Evolutionary conservation across 2,888 invertebrate genomes (phyloP).

Genomic region (Rapana venosa): DNA sequence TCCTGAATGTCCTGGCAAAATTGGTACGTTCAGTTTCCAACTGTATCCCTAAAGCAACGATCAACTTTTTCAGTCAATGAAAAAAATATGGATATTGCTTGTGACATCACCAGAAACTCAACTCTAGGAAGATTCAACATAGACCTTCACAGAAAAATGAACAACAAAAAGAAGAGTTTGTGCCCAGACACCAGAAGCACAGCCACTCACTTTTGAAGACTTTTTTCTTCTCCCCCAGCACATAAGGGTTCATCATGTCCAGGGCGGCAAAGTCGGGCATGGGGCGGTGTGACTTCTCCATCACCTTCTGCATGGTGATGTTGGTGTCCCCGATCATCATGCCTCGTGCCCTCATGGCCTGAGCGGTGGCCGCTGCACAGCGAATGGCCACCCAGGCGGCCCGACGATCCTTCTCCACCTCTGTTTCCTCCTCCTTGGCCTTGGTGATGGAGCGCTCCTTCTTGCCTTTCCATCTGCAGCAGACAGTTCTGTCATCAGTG

Average conservation of each 20-base stretch:
- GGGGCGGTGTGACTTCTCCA: conserved; percentile 47
- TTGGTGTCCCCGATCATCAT: conserved; percentile 69
- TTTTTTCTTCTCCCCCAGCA: conserved; percentile 76
- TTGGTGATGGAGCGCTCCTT: conserved; percentile 56
- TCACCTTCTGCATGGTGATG: conserved; percentile 66
- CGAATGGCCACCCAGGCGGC: conserved; percentile 75
- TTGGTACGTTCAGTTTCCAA: too few relatives aligned
- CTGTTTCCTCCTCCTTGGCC: conserved; percentile 56
- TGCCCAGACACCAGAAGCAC: too few relatives aligned
- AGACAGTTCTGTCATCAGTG: not conserved
- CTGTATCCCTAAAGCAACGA: too few relatives aligned
- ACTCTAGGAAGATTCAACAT: too few relatives aligned
- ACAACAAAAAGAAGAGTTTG: too few relatives aligned
- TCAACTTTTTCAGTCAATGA: too few relatives aligned
- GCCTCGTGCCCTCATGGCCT: conserved; percentile 67
- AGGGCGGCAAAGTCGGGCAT: conserved; percentile 75
- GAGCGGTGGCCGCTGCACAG: conserved; percentile 72
- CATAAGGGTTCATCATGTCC: conserved; percentile 74
- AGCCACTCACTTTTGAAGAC: conserved; percentile 74
- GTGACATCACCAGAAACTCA: too few relatives aligned
- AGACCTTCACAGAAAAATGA: too few relatives aligned
- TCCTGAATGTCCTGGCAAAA: too few relatives aligned
- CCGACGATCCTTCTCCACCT: conserved; percentile 66
- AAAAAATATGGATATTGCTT: too few relatives aligned
- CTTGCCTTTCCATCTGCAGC: conserved; percentile 53